Evolutionary conservation across 1,140 invertebrate species (phyloP), one percentile per base, ranked within the genome.

Genomic region (Sycophaga agraensis): DNA sequence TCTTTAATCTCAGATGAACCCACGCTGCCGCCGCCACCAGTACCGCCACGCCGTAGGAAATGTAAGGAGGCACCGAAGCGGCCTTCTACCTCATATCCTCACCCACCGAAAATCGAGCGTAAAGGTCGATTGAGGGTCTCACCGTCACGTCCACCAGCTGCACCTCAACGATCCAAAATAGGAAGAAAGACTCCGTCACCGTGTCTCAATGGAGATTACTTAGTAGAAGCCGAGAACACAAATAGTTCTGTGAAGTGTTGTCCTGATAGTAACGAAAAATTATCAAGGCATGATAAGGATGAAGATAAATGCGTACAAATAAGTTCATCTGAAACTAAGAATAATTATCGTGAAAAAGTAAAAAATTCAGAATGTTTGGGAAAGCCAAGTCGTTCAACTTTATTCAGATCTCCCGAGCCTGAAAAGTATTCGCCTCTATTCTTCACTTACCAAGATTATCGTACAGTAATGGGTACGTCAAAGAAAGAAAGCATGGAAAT

Each of bases 11-110:
- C 70, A 79, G 76, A 72, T 68, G 70, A 73, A 61, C 65, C 59
- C 53, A 59, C 54, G 19, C 50, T 53, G 54, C 50, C 70, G 40
- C 50, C 70, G 40, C 79, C 79, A 59, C 76, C 78, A 22, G 70
- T 81, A 43, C 79, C 79, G 49, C 78, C 76, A 21, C 74, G 76
- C 43, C 72, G 78, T 45, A 74, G 66, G 26, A 79, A 71, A 68
- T 70, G 68, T 31, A 79, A 72, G 68, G 59, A 12, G n/a, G 66
- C 67, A 31, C 55, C 56, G 50, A 42, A 26, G 53, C 54, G 48
- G 22, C 17, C 53, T 19, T 60, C 53, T 9, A 39, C 7, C 12
- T 11, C 26, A 12, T 28, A 49, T 19, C 7, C 40, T n/a, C 53
- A 14, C 4, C 6, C 9, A 28, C 34, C 5, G 26, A 50, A 49